Evolutionary conservation across 1,140 invertebrate genomes (phyloP).

Genomic region (Anoplophora glabripennis): DNA sequence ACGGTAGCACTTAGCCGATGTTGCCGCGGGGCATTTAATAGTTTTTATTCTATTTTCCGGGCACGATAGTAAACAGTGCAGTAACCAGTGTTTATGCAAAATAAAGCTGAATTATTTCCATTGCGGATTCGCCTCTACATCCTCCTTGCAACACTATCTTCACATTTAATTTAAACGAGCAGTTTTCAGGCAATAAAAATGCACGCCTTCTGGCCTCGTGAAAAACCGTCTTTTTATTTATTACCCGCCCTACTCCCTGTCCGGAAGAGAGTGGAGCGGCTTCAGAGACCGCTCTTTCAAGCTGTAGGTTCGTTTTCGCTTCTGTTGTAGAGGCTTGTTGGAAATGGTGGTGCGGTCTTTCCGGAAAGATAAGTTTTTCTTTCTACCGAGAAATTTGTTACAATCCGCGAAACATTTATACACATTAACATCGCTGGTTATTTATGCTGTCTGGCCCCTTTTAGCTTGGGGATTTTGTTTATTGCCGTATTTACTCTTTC

Average conservation of each 20-base stretch:
- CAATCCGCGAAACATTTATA: conserved; percentile 45
- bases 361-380: conserved; percentile 40
- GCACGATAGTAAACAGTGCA: conserved; percentile 12
- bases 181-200: conserved; percentile 52
- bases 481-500: conserved; percentile 34
- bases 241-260: conserved; percentile 28
- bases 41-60: neutral
- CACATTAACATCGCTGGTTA: conserved; percentile 44
- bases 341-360: conserved; percentile 15
- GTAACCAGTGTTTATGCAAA: conserved; percentile 37
- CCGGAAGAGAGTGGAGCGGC: conserved; percentile 23
- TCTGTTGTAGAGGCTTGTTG: conserved; percentile 4
- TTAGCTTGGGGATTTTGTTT: conserved; percentile 39
- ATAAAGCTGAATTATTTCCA: conserved; percentile 36
- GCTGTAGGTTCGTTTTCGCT: neutral
- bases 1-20: conserved; percentile 3
- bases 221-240: conserved; percentile 52
- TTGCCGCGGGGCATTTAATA: neutral
- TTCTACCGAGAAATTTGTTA: conserved; percentile 46
- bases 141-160: conserved; percentile 46
- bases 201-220: conserved; percentile 50
- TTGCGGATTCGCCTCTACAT: conserved; percentile 34
- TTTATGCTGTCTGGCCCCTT: conserved; percentile 44
- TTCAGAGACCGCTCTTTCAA: neutral
- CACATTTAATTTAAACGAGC: conserved; percentile 51